Percentiles rank a stretch among this genome's conserved stretches.
Evolutionary conservation across 2,888 invertebrate genomes (phyloP).

Genomic region (Ophion costatus): DNA sequence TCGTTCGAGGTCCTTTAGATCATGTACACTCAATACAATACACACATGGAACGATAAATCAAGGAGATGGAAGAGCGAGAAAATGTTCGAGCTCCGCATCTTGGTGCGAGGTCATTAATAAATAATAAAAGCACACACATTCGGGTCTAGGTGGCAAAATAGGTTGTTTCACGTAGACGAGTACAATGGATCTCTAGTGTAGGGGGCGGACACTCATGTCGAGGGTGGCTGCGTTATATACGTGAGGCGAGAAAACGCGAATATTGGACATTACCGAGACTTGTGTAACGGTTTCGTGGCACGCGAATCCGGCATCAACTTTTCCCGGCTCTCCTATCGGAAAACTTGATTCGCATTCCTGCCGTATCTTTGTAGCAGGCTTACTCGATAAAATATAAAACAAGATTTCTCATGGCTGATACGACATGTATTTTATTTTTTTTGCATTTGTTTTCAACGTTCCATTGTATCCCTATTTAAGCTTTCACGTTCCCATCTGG

Average conservation of each 20-base stretch:
- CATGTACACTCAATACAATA: neutral
- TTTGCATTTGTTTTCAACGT: neutral
- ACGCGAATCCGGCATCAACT: conserved; percentile 80
- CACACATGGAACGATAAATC: conserved; percentile 47
- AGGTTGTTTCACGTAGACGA: conserved; percentile 70
- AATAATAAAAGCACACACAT: conserved; percentile 58
- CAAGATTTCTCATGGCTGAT: neutral
- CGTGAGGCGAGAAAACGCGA: conserved; percentile 69
- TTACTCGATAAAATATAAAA: neutral
- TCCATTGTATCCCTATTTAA: neutral
- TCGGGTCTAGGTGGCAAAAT: conserved; percentile 65
- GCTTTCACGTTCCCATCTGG: too few relatives aligned
- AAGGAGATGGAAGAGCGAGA: conserved; percentile 19
- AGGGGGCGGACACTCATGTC: conserved; percentile 65
- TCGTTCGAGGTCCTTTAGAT: neutral
- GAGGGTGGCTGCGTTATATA: conserved; percentile 36
- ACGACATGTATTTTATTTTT: neutral
- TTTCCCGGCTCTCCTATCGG: conserved; percentile 16
- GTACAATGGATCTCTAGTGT: conserved; percentile 68
- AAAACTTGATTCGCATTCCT: conserved; percentile 10
- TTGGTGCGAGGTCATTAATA: conserved; percentile 59
- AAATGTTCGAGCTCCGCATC: conserved; percentile 38
- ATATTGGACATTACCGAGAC: conserved; percentile 80
- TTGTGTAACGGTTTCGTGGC: conserved; percentile 76
- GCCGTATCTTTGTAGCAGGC: neutral